Base-by-base conservation (phyloP, 2,113 vertebrate genomes). In the Prunella fulvescens region DNA sequence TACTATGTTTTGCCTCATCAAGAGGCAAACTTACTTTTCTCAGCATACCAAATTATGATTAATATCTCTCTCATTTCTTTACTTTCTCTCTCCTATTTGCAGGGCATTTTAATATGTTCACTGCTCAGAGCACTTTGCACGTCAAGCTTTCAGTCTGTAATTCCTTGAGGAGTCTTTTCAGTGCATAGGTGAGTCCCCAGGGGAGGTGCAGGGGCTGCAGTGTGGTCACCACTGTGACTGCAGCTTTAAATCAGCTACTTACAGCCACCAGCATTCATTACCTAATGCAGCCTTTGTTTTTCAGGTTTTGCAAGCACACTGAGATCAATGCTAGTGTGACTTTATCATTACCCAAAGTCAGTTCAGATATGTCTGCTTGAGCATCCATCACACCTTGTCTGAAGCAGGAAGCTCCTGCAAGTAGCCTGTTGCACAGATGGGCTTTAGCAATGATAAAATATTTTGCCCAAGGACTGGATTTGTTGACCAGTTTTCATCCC, bases 211-310 rank as follows among this genome's bases (percentile, higher is more conserved):
- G 10, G 26, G 44, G 20, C 29, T 60, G 45, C 23, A 31, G 18
- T 65, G 35, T 10, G 29, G 23, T 10, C 14, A 11, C 3, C 18
- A 15, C 33, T 2, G 9, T 18, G 53, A 45, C 57, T n/a, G 26
- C 19, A 50, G 20, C 53, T 88, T 80, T 80, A 58, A 29, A 77
- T 47, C 31, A 69, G 57, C 53, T 31, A 11, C 50, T 10, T 45
- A 26, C 5, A 84, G 39, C 87, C 65, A 81, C 15, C 28, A 73
- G 47, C 48, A 17, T 31, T 54, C 33, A 44, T 23, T 51, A 54
- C 18, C 25, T 53, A 37, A 53, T 0, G 0, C 19, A 58, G 56
- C 9, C 35, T 42, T 67, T 57, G 23, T 28, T 26, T 33, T 72
- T 14, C 28, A 69, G 23, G 56, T 81, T 76, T 56, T 82, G 66